phyloP scores from a whole-genome alignment of 2,113 vertebrate genomes.

The Dipodomys spectabilis region DNA sequence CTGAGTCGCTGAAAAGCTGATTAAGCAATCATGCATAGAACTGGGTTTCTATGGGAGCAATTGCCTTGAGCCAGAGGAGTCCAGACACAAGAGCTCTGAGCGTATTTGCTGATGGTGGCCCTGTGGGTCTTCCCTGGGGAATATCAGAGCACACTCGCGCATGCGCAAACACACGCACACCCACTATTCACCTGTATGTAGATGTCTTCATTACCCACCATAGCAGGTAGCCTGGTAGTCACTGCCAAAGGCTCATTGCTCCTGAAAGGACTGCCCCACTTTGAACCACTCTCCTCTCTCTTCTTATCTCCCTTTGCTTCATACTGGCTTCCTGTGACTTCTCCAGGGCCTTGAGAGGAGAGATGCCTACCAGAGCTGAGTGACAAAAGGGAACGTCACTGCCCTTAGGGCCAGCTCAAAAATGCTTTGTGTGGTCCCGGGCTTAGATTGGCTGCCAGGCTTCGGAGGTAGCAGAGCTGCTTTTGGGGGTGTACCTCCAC shows the following conservation, averaged over 20 bases:
- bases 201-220: background rate
- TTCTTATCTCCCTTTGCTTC: background rate
- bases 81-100: background rate
- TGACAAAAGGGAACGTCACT: rapidly evolving
- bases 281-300: background rate
- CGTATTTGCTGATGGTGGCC: conserved; percentile 7
- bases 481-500: conserved; percentile 33
- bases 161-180: background rate
- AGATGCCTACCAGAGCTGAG: rapidly evolving
- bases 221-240: background rate
- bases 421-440: background rate
- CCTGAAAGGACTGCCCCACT: background rate
- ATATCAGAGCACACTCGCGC: background rate
- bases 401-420: background rate
- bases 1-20: background rate
- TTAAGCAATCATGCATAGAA: conserved; percentile 6
- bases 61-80: conserved; percentile 67
- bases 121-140: background rate
- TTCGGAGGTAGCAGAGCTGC: conserved; percentile 36
- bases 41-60: conserved; percentile 58
- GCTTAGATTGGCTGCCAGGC: background rate
- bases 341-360: background rate
- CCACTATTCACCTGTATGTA: background rate
- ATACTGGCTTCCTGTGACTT: background rate
- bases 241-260: background rate